Percentiles rank a stretch among this genome's conserved stretches.
phyloP scores from a whole-genome alignment of 2,113 vertebrate species.

The Takifugu flavidus region DNA sequence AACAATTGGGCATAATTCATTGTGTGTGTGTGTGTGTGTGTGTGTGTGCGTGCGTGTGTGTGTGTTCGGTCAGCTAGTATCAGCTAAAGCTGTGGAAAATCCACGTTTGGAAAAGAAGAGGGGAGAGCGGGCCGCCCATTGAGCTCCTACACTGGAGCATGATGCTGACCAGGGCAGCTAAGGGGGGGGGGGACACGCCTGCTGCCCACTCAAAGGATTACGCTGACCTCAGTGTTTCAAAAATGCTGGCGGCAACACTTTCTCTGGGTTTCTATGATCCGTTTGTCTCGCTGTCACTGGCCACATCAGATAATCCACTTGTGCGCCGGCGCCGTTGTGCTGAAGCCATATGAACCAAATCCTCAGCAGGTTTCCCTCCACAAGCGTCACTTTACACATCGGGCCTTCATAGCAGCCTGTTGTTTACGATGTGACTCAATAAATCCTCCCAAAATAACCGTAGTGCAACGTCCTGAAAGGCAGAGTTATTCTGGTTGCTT shows the following conservation, averaged over 20 bases:
- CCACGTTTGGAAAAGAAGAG: slow-evolving; percentile 63
- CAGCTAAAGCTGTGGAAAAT: slow-evolving; percentile 73
- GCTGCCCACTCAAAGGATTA: slow-evolving; percentile 68
- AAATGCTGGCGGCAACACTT: slow-evolving; percentile 69
- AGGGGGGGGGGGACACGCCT: slow-evolving; percentile 19
- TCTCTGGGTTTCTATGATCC: slow-evolving; percentile 66
- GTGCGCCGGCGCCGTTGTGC: background rate
- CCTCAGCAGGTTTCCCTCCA: too few species aligned
- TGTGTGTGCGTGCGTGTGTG: slow-evolving; percentile 53
- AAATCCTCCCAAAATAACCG: too few species aligned
- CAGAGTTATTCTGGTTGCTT: background rate
- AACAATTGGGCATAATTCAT: slow-evolving; percentile 77
- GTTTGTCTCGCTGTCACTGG: slow-evolving; percentile 47
- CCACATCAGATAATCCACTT: background rate
- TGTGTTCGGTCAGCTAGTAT: slow-evolving; percentile 53
- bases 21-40: slow-evolving; percentile 60
- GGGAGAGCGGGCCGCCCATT: slow-evolving; percentile 57
- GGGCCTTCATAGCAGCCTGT: too few species aligned
- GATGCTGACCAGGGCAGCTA: slow-evolving; percentile 65
- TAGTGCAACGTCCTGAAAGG: too few species aligned
- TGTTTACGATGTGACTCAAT: too few species aligned
- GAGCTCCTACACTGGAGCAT: slow-evolving; percentile 69
- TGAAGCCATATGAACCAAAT: background rate
- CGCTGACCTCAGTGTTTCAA: slow-evolving; percentile 70
- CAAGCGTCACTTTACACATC: too few species aligned